phyloP scores from a whole-genome alignment of 2,113 vertebrate genomes.

The Carlito syrichta region DNA sequence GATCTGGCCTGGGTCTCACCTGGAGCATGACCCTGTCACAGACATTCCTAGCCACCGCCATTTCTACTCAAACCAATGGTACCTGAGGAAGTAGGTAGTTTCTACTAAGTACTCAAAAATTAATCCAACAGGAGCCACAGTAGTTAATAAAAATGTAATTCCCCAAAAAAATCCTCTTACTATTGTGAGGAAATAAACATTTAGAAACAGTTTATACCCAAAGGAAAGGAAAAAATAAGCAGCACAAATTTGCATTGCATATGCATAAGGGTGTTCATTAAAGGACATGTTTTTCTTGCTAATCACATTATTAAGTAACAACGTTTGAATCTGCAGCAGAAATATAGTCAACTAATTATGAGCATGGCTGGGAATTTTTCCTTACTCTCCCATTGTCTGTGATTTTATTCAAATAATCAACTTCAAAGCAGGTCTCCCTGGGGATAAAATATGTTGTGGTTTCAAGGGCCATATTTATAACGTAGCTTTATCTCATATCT shows the following conservation, averaged over 20 bases:
- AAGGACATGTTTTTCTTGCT: constrained; percentile 32
- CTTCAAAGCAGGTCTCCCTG: constrained; percentile 23
- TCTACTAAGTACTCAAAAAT: not conserved
- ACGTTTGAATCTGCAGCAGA: not conserved
- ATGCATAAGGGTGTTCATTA: constrained; percentile 25
- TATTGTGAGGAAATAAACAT: not conserved
- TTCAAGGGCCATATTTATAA: not conserved
- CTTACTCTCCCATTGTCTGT: not conserved
- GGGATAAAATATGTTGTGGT: not conserved
- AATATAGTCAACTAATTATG: constrained; percentile 60
- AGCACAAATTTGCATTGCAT: constrained; percentile 36
- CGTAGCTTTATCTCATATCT: not conserved
- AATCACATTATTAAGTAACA: constrained; percentile 55
- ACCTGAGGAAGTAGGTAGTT: not conserved
- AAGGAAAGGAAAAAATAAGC: constrained; percentile 7
- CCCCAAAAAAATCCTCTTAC: not conserved
- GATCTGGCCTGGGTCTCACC: not conserved
- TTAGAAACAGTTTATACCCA: constrained; percentile 15
- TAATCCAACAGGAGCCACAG: not conserved
- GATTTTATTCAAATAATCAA: constrained; percentile 55
- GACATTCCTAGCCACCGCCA: not conserved
- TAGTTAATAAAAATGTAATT: not conserved
- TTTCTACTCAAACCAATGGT: not conserved
- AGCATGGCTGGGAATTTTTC: constrained; percentile 27
- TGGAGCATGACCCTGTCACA: not conserved